Evolutionary conservation across 1,140 invertebrate species (phyloP).

Genomic region (Pissodes strobi): DNA sequence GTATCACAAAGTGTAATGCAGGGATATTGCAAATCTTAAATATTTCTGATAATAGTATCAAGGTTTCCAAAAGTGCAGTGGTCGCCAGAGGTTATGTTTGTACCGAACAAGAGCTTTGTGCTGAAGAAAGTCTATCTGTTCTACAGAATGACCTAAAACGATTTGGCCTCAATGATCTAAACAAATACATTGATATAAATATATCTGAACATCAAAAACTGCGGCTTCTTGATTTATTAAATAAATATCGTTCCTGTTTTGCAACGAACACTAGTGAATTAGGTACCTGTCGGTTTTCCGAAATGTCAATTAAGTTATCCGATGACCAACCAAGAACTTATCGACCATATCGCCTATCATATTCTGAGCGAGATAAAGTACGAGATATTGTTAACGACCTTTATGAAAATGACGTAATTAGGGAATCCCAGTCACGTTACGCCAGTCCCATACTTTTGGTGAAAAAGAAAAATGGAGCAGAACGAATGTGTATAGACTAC

Average conservation of each 20-base stretch:
- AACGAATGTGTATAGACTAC: conserved; percentile 48
- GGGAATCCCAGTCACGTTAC: conserved; percentile 45
- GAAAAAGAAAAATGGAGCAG: conserved; percentile 50
- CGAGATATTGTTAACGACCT: conserved; percentile 21
- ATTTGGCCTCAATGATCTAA: too few species aligned
- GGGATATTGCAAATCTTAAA: too few species aligned
- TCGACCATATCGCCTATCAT: conserved; percentile 25
- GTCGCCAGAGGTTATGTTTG: too few species aligned
- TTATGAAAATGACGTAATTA: conserved; percentile 34
- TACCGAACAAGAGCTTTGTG: too few species aligned
- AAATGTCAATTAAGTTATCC: conserved; percentile 17
- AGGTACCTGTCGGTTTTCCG: not conserved
- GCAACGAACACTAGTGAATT: conserved; percentile 3
- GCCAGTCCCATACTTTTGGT: conserved; percentile 51
- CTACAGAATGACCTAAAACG: too few species aligned
- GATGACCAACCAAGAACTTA: conserved; percentile 17
- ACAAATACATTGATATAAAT: too few species aligned
- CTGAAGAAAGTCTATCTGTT: too few species aligned
- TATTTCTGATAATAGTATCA: too few species aligned
- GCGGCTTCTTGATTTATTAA: not conserved
- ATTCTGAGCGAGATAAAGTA: conserved; percentile 17
- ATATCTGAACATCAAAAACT: not conserved
- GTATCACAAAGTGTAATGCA: too few species aligned
- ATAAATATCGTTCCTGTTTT: conserved; percentile 3
- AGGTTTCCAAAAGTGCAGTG: too few species aligned